A percentile compares a stretch with the other conserved stretches of the same genome.
phyloP scores from a whole-genome alignment of 2,888 invertebrate species.

The Diplazon laetatorius region DNA sequence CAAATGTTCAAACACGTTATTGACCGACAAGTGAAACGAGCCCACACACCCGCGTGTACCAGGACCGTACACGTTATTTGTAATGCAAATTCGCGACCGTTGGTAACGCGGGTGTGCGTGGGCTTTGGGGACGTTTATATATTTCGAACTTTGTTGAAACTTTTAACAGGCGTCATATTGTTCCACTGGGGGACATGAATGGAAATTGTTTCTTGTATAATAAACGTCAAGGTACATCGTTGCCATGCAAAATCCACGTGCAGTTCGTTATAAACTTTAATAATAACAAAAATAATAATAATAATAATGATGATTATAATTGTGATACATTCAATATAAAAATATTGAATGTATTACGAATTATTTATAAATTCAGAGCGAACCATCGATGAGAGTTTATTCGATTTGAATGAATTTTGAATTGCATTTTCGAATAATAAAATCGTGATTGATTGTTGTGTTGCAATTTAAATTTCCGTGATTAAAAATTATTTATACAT shows the following conservation, averaged over 20 bases:
- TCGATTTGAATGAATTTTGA: too few relatives aligned
- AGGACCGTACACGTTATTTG: constrained; percentile 11
- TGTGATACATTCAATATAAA: too few relatives aligned
- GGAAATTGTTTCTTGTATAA: not conserved
- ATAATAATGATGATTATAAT: too few relatives aligned
- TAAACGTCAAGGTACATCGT: constrained; percentile 14
- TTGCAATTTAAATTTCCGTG: too few relatives aligned
- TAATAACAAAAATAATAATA: constrained; percentile 12
- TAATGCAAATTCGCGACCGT: constrained; percentile 40
- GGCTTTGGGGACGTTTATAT: constrained; percentile 22
- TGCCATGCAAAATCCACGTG: not conserved
- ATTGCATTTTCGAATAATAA: too few relatives aligned
- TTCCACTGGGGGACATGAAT: too few relatives aligned
- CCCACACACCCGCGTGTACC: not conserved
- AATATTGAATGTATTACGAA: too few relatives aligned
- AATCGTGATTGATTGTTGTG: too few relatives aligned
- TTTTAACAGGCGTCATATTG: too few relatives aligned
- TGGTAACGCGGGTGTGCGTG: constrained; percentile 18
- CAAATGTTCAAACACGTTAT: constrained; percentile 33
- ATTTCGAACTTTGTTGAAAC: not conserved
- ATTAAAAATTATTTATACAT: too few relatives aligned
- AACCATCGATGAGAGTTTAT: too few relatives aligned
- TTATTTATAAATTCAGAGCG: too few relatives aligned
- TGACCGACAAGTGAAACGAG: constrained; percentile 25
- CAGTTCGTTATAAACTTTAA: not conserved